These are phyloP conservation scores for Acyrthosiphon pisum DNA, from an alignment of 1,140 invertebrate species.

Conservation along the genomic window DNA sequence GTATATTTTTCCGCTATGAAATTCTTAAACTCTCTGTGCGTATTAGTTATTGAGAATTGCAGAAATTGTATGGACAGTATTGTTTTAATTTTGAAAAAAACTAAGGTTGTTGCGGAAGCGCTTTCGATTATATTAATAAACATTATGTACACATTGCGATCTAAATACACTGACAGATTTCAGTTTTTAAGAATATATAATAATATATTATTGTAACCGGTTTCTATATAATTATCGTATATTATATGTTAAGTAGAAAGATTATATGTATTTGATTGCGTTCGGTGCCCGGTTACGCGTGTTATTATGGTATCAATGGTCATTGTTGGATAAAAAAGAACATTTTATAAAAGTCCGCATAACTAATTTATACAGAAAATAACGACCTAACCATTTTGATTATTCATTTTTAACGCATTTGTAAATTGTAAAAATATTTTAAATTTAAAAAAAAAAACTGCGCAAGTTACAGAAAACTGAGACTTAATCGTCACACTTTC, in stretches of 20 bases:
- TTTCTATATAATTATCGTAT: slow-evolving; percentile 7
- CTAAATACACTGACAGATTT: not conserved
- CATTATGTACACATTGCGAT: not conserved
- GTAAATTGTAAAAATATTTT: not conserved
- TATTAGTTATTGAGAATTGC: not conserved
- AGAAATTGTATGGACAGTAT: not conserved
- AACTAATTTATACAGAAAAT: not conserved
- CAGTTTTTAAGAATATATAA: slow-evolving; percentile 19
- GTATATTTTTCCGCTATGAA: not conserved
- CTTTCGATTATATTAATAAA: not conserved
- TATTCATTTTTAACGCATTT: not conserved
- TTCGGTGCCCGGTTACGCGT: not conserved
- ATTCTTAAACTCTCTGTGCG: not conserved
- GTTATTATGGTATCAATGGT: not conserved
- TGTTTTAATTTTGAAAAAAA: not conserved
- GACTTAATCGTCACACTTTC: not conserved
- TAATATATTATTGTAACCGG: slow-evolving; percentile 11
- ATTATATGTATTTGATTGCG: not conserved
- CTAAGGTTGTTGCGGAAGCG: not conserved
- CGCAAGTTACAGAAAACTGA: too few relatives aligned
- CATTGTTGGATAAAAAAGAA: not conserved
- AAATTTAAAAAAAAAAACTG: not conserved
- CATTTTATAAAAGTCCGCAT: not conserved
- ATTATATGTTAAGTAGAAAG: not conserved
- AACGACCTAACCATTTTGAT: not conserved